Base-by-base conservation (phyloP, 2,797 vertebrate genomes). In the Streptopelia turtur region DNA sequence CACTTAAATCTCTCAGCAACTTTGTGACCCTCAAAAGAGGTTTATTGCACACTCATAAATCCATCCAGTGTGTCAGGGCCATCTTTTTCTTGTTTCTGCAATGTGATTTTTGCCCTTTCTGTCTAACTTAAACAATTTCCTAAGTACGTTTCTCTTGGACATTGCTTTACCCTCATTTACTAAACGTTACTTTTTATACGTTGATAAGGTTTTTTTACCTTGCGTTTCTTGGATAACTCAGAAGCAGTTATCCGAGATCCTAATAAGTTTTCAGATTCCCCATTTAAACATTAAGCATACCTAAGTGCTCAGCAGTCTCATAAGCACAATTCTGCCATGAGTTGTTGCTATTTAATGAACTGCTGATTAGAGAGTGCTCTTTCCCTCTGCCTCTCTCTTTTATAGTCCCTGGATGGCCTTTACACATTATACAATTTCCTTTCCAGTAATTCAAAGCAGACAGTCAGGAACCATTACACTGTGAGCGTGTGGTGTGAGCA, bases 331-430 rank as follows among this genome's bases (percentile, higher is more conserved):
- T 95, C 81, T 77, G 27, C 76, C 71, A 88, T 47, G 71, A 91
- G 56, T 39, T 90, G 75, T 76, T 95, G 82, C 88, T 93, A 66
- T 79, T 79, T 96, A 96, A 95, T 95, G 94, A 97, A 96, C 79
- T 95, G 83, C 78, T 96, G 94, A 95, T 97, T 91, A 92, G 63
- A 92, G 77, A 83, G 84, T 37, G 23, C 18, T 80, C 47, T 49
- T 91, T 63, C 43, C 57, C 57, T 65, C 61, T 71, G 41, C 71
- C 70, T 77, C 72, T 81, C 56, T 71, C 47, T 83, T 68, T 70
- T 80, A 72, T 33, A 78, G 55, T 84, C 81, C 79, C 95, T 86
- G 16, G 88, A 55, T 60, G 52, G 52, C 79, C 75, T 91, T 96
- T 83, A 81, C 39, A 91, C 18, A 45, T 20, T 45, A 45, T 28